Evolutionary conservation across 2,888 invertebrate genomes (phyloP), one percentile per base, ranked within the genome.

Genomic region (Parascotia fuliginaria): DNA sequence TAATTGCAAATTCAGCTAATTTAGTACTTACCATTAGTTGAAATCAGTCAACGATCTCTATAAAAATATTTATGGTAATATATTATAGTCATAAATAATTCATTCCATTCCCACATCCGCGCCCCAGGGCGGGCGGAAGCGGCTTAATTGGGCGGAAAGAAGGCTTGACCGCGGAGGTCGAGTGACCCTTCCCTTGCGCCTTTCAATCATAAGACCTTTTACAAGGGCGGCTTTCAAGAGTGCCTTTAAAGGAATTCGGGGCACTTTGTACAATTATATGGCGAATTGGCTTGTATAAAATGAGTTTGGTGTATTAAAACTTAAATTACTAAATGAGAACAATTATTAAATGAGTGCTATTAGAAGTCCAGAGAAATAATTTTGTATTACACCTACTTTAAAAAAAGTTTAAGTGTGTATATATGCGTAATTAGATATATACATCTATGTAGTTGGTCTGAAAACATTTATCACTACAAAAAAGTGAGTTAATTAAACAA

Each of bases 161-260:
- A 76, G 73, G 69, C 88, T 87, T 87, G 87, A 88, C 89, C 87
- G 83, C 74, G 66, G 74, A 78, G 73, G 80, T 89, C 82, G 82
- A 89, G 88, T 89, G 87, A 89, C 87, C 88, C 89, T 85, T 81
- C 76, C 77, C 80, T 76, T 79, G 79, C 75, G 77, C 60, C 78
- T 72, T 79, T 80, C 78, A 73, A 81, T 79, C 82, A 77, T 81
- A 73, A 83, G 81, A 71, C 83, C 75, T 73, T 75, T 80, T 67
- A 76, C 48, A 65, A 79, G 81, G 75, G 80, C 64, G 71, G 61
- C 70, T 70, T 72, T 59, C 53, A 62, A 71, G 61, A 59, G 49
- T 44, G 57, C 65, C 77, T 76, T 79, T 79, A 70, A 74, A 65
- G 60, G 59, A 68, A 68, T 69, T 59, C 57, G 42, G 60, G 55